Evolutionary conservation across 2,888 invertebrate genomes (phyloP).

Genomic region (Pyralis farinalis): DNA sequence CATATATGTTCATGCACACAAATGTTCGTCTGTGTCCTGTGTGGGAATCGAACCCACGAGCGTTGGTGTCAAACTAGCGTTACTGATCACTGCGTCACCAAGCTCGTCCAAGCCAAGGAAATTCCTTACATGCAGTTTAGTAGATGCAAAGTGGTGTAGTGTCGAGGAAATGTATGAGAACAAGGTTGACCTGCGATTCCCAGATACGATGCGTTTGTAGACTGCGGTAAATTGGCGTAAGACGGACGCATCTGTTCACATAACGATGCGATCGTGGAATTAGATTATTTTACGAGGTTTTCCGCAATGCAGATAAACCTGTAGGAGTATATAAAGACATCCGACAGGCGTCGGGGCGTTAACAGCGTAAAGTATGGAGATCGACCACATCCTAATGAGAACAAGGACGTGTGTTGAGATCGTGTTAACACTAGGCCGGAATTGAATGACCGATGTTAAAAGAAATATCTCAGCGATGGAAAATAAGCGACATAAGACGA

Average conservation of each 20-base stretch:
- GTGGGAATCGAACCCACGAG: too few relatives aligned
- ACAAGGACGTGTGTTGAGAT: constrained; percentile 9
- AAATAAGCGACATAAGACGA: too few relatives aligned
- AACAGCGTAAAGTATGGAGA: constrained; percentile 24
- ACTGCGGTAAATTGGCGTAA: not conserved
- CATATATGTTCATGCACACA: too few relatives aligned
- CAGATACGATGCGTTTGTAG: not conserved
- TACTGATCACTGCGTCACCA: too few relatives aligned
- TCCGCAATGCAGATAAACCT: constrained; percentile 52
- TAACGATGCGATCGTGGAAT: constrained; percentile 10
- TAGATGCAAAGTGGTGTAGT: too few relatives aligned
- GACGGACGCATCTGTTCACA: not conserved
- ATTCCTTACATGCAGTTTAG: too few relatives aligned
- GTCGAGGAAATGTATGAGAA: not conserved
- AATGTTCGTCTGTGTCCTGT: too few relatives aligned
- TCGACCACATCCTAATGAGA: constrained; percentile 11
- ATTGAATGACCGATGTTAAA: not conserved
- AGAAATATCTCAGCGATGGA: too few relatives aligned
- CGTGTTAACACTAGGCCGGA: constrained; percentile 5
- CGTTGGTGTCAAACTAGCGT: too few relatives aligned
- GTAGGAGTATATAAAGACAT: constrained; percentile 59
- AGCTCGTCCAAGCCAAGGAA: too few relatives aligned
- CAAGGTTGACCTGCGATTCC: not conserved
- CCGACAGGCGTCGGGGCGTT: constrained; percentile 42
- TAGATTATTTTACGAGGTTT: constrained; percentile 44